Base-by-base conservation (phyloP, 2,888 invertebrate genomes). In the Sclerodermus sp. region DNA sequence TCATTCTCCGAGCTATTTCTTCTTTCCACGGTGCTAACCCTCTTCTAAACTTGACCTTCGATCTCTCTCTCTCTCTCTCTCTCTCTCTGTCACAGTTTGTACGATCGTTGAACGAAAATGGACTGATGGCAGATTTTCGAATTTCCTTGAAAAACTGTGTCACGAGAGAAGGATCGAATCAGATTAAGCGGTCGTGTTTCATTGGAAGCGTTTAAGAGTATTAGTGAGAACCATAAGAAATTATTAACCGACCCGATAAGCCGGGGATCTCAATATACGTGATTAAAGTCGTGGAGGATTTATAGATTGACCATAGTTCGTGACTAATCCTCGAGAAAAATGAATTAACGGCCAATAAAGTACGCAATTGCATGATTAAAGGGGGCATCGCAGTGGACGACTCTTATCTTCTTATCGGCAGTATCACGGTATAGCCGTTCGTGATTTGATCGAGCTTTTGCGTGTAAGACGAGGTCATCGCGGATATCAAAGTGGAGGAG, bases 311-410 rank as follows among this genome's bases (percentile, higher is more conserved):
- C 8, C 23, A 23, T 3, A 23, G 12, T 34, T 34, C 34, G 34
- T 34, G 34, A 12, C 13, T 13, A 45, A 47, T 47, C 44, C 46
- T 46, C 41, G 44, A 1, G 37, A 50, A 23, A 53, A 54, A 49
- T 48, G 41, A 45, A 62, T 56, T 49, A 59, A 29, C 44, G 40
- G 42, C 44, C 58, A 50, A 67, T 63, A 61, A 71, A 66, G 54
- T 62, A 63, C 60, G 62, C 58, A 64, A 59, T 69, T 62, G 66
- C 65, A 66, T 71, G 70, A 66, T 57, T 45, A 42, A 51, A 42
- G 36, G 8, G 34, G 45, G 23, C 42, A 32, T 47, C 34, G 40
- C 45, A 29, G 57, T 50, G 48, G 53, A 53, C 51, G 60, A 63
- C 59, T 53, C 61, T 66, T 66, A 64, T 66, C 58, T 40, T 42